Conservation (phyloP, 2,797 vertebrate genomes). For the Xenopus petersii region DNA sequence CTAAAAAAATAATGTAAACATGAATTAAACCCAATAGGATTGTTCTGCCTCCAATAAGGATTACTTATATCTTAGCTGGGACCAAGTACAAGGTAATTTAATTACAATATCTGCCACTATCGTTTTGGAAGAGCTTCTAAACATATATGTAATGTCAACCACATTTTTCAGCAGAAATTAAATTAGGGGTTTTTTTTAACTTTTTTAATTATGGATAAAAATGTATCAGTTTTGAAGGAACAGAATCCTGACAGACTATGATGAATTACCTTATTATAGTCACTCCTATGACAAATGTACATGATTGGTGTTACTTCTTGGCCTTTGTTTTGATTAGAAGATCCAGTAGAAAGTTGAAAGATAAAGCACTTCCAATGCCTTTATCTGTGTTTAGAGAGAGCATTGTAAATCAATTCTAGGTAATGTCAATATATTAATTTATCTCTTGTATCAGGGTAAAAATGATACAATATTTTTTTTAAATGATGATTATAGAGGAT, state of each 20-base stretch:
- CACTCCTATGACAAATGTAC: conserved; percentile 71
- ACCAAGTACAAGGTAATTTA: conserved; percentile 60
- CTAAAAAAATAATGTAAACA: too few species aligned
- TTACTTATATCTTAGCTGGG: too few species aligned
- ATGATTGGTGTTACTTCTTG: conserved; percentile 71
- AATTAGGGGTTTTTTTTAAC: conserved; percentile 49
- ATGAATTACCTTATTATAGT: conserved; percentile 78
- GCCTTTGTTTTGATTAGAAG: conserved; percentile 71
- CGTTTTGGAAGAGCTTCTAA: conserved; percentile 68
- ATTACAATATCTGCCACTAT: conserved; percentile 70
- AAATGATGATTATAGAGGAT: not conserved
- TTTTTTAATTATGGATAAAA: conserved; percentile 70
- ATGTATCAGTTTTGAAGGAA: conserved; percentile 64
- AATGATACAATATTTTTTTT: not conserved
- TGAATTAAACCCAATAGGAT: too few species aligned
- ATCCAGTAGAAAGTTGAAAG: conserved; percentile 66
- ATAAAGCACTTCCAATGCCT: conserved; percentile 55
- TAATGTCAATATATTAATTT: not conserved
- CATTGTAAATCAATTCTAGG: not conserved
- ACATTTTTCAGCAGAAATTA: conserved; percentile 64
- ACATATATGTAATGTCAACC: conserved; percentile 68
- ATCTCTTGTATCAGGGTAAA: not conserved
- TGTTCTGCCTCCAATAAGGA: too few species aligned
- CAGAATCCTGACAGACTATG: conserved; percentile 72
- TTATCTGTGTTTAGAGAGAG: conserved; percentile 26